Evolutionary conservation across 2,888 invertebrate genomes (phyloP).

Genomic region (Allophyes oxyacanthae): DNA sequence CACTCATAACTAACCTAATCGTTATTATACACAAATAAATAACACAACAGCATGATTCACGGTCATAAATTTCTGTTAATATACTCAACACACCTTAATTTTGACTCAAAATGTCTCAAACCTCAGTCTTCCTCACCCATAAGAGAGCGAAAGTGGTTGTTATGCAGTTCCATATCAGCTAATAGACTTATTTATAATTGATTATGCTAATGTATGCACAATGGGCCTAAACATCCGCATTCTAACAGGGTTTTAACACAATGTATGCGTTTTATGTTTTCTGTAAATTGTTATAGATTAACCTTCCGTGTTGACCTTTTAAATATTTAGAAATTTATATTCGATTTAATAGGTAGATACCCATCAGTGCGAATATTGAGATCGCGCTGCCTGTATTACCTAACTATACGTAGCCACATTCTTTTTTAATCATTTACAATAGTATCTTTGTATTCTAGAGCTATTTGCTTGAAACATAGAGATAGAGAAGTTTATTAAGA

Average conservation of each 20-base stretch:
- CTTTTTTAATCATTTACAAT: too few relatives aligned
- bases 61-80: constrained; percentile 28
- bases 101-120: background rate
- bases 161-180: constrained; percentile 19
- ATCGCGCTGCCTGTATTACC: too few relatives aligned
- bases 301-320: too few relatives aligned
- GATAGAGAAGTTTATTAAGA: too few relatives aligned
- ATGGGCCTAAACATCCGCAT: constrained; percentile 33
- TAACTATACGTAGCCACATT: too few relatives aligned
- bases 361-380: too few relatives aligned
- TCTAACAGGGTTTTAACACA: constrained; percentile 14
- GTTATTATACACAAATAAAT: constrained; percentile 14
- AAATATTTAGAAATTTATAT: too few relatives aligned
- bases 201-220: constrained; percentile 29
- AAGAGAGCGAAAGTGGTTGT: constrained; percentile 39
- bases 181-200: constrained; percentile 22
- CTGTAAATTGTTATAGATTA: too few relatives aligned
- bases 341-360: too few relatives aligned
- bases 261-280: background rate
- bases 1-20: constrained; percentile 18
- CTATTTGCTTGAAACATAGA: too few relatives aligned
- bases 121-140: background rate
- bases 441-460: too few relatives aligned
- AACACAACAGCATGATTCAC: constrained; percentile 11
- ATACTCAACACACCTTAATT: constrained; percentile 9